phyloP scores from a whole-genome alignment of 2,113 vertebrate species.

The Neodontobutis hainanensis region DNA sequence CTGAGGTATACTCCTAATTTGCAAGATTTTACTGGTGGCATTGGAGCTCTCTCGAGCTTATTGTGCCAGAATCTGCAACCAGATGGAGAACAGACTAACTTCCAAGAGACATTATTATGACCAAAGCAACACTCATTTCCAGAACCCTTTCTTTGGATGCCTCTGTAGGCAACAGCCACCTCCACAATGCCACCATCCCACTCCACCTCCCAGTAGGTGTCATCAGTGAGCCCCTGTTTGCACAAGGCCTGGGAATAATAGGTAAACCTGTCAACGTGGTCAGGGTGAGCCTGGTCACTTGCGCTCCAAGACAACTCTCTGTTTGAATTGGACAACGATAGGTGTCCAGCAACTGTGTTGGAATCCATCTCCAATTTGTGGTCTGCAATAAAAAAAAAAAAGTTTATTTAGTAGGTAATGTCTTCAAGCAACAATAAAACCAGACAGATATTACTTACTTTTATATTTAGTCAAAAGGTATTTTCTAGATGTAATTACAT shows the following conservation, averaged over 20 bases:
- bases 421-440: neutral
- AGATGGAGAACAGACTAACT: conserved; percentile 63
- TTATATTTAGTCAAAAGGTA: neutral
- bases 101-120: conserved; percentile 84
- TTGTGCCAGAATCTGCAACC: conserved; percentile 82
- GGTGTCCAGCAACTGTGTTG: conserved; percentile 51
- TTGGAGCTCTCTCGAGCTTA: conserved; percentile 48
- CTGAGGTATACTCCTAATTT: conserved; percentile 81
- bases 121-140: conserved; percentile 79
- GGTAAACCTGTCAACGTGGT: conserved; percentile 62
- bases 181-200: conserved; percentile 71
- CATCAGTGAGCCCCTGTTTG: conserved; percentile 9
- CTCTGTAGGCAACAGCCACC: conserved; percentile 79
- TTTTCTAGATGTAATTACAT: neutral
- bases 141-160: conserved; percentile 64
- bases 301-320: conserved; percentile 33
- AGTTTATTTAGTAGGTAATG: neutral
- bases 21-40: conserved; percentile 47
- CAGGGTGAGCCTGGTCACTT: conserved; percentile 27
- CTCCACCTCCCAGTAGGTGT: conserved; percentile 70
- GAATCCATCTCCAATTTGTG: conserved; percentile 40
- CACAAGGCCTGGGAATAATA: conserved; percentile 54
- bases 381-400: conserved; percentile 18
- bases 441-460: neutral
- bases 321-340: conserved; percentile 50